Evolutionary conservation across 2,797 vertebrate genomes (phyloP).

Genomic region (Selene dorsalis): DNA sequence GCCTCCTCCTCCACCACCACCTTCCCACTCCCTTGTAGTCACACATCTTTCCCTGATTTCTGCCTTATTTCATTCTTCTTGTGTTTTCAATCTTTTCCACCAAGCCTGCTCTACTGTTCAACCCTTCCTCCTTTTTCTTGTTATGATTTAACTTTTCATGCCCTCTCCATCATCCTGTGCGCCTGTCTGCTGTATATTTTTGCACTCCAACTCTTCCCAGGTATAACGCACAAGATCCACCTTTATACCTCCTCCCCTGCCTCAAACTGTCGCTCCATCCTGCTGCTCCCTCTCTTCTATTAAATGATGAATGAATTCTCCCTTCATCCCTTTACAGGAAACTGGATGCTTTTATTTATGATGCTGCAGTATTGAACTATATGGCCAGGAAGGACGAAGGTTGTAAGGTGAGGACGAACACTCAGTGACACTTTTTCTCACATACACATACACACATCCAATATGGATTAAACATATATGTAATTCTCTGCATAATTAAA

Average conservation of each 20-base stretch:
- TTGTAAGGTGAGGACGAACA: slow-evolving; percentile 89
- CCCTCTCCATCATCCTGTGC: slow-evolving; percentile 48
- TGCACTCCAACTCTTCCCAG: slow-evolving; percentile 52
- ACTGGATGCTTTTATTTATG: slow-evolving; percentile 96
- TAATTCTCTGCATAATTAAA: neutral
- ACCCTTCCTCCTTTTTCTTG: slow-evolving; percentile 59
- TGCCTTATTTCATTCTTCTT: slow-evolving; percentile 74
- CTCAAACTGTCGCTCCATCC: slow-evolving; percentile 47
- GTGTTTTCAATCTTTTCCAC: slow-evolving; percentile 61
- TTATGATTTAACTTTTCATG: slow-evolving; percentile 71
- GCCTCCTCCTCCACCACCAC: slow-evolving; percentile 53
- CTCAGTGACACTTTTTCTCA: slow-evolving; percentile 4
- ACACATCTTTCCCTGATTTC: slow-evolving; percentile 69
- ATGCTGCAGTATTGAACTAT: slow-evolving; percentile 95
- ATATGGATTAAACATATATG: slow-evolving; percentile 14
- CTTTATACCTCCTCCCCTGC: slow-evolving; percentile 46
- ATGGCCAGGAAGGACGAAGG: slow-evolving; percentile 97
- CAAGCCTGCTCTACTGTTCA: slow-evolving; percentile 66
- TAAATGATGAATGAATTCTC: slow-evolving; percentile 78
- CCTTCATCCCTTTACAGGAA: slow-evolving; percentile 85
- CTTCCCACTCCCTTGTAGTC: slow-evolving; percentile 63
- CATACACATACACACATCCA: neutral
- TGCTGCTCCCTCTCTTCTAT: slow-evolving; percentile 48
- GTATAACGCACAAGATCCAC: slow-evolving; percentile 45
- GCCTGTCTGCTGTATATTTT: slow-evolving; percentile 54